Evolutionary conservation across 2,888 invertebrate species (phyloP).

Genomic region (Ommatoiulus sabulosus): DNA sequence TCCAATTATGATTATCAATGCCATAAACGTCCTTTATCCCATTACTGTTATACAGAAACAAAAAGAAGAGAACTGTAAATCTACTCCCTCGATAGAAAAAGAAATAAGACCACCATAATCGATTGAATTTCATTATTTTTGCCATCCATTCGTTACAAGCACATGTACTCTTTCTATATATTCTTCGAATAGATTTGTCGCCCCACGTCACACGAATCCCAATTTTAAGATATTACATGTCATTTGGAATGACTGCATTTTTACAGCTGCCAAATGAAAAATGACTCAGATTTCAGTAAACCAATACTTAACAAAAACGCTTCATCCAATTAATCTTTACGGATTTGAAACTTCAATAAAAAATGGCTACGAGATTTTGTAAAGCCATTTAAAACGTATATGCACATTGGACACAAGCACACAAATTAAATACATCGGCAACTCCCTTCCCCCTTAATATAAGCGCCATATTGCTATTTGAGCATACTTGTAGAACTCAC

Average conservation of each 20-base stretch:
- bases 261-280: neutral
- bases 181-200: neutral
- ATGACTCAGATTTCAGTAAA: neutral
- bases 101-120: neutral
- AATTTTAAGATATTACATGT: neutral
- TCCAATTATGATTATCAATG: neutral
- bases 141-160: neutral
- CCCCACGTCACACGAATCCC: neutral
- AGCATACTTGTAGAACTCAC: no score
- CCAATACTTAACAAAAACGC: no score
- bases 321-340: no score
- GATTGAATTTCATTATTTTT: conserved; percentile 23
- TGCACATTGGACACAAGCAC: no score
- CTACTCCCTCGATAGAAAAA: neutral
- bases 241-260: neutral
- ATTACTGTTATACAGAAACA: neutral
- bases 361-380: no score
- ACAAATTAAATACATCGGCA: no score
- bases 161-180: neutral
- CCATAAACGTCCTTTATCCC: neutral
- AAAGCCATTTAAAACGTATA: no score
- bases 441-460: no score
- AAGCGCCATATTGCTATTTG: no score
- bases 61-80: neutral
- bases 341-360: no score